phyloP scores from a whole-genome alignment of 2,888 invertebrate genomes.

The Nemoura dubitans region DNA sequence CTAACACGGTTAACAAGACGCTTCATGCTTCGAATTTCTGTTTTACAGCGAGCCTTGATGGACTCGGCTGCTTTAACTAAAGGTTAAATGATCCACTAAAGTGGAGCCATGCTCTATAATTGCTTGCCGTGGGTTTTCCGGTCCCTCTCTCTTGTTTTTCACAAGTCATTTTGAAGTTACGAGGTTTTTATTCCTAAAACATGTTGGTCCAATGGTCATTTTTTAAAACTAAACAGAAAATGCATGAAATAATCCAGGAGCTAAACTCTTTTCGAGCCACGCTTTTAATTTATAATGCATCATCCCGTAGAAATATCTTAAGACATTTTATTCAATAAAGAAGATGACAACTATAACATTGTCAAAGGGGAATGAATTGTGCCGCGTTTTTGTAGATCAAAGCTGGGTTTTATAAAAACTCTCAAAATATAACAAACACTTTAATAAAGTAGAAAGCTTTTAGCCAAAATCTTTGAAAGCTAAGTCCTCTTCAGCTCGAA shows the following conservation, averaged over 20 bases:
- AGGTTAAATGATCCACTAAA: conserved; percentile 25
- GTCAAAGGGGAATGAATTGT: conserved; percentile 16
- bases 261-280: background rate
- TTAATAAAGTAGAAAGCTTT: conserved; percentile 28
- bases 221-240: background rate
- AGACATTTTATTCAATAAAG: background rate
- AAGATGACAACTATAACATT: background rate
- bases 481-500: background rate
- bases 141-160: background rate
- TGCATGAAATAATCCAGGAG: too few relatives aligned
- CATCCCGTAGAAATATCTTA: background rate
- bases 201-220: background rate
- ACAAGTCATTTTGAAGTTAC: background rate
- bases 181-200: background rate
- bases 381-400: background rate
- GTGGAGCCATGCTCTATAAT: conserved; percentile 9
- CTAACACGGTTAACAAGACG: background rate
- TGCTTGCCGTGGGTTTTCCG: background rate
- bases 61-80: background rate
- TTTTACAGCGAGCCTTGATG: background rate
- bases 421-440: background rate
- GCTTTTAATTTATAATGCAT: background rate
- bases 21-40: background rate
- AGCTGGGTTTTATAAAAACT: background rate
- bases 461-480: background rate